Conservation (phyloP, 2,113 vertebrate genomes). For the Miniopterus natalensis region DNA sequence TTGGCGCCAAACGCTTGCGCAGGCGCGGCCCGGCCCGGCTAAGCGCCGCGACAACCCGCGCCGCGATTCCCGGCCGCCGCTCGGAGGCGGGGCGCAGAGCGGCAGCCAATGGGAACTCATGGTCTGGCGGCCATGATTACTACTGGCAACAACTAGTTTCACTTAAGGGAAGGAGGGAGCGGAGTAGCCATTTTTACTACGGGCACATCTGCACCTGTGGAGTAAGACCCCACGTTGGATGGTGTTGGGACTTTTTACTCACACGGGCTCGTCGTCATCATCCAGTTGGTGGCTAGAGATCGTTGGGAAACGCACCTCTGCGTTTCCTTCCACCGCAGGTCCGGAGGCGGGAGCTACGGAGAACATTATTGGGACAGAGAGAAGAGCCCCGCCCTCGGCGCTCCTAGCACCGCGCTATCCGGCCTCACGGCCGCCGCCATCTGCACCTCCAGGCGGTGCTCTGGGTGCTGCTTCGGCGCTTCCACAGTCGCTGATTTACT, state of each 20-base stretch:
- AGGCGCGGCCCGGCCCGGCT: constrained; percentile 41
- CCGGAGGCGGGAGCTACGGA: not conserved
- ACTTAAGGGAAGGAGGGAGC: not conserved
- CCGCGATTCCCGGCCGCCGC: rapidly evolving
- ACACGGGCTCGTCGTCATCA: not conserved
- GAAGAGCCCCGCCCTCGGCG: not conserved
- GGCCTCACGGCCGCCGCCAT: too few species aligned
- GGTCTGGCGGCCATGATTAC: constrained; percentile 38
- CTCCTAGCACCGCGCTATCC: not conserved
- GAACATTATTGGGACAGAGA: not conserved
- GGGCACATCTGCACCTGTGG: not conserved
- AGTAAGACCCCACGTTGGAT: not conserved
- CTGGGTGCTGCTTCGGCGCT: not conserved
- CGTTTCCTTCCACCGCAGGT: not conserved
- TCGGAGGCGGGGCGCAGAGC: not conserved
- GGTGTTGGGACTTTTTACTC: not conserved
- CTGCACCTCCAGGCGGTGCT: not conserved
- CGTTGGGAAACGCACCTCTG: not conserved
- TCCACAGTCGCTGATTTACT: not conserved
- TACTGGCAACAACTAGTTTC: constrained; percentile 41
- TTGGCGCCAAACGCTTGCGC: constrained; percentile 71
- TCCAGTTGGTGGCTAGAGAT: not conserved
- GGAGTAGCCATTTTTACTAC: constrained; percentile 72
- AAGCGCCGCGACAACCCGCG: rapidly evolving
- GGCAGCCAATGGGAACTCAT: constrained; percentile 43